Evolutionary conservation across 2,113 vertebrate genomes (phyloP), one percentile per base, ranked within the genome.

Genomic region (Balaeniceps rex): DNA sequence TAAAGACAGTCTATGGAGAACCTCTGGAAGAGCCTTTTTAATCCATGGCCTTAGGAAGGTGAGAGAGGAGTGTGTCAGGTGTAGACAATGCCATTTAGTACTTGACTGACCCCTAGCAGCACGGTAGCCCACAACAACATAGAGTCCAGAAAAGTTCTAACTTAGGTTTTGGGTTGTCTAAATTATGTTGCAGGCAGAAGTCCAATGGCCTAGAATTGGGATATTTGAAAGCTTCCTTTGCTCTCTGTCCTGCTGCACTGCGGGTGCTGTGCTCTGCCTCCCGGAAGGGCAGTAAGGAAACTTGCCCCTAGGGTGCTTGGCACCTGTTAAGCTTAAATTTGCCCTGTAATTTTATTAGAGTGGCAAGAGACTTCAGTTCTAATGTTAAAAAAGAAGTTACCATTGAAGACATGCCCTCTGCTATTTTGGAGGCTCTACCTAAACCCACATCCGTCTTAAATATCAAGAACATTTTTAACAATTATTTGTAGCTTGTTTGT

Each of bases 121-220:
- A 14, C 16, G 60, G 34, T 33, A 60, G 40, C 34, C 63, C 52
- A 25, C 14, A 58, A 42, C 10, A 61, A 15, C 6, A 18, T 16
- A 63, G 19, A 82, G 23, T 5, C 25, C 10, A 79, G 40, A 26
- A 23, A 88, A 60, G 29, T 25, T 83, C 26, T 25, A 3, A 16
- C 4, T 40, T 44, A 9, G 57, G 5, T 83, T 83, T 92, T 49
- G 23, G 7, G 18, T n/a, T 61, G 5, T 33, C 36, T 69, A 14
- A 83, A 77, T 28, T 19, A 4, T 13, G 7, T 31, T 69, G 25
- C 64, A 81, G 75, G 24, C 3, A 49, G 54, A 90, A 93, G 49
- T 57, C 10, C 12, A 28, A 2, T 0, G 0, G 36, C 11, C 9
- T 28, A 24, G 9, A 44, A 13, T 0, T 5, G 4, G 19, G 16